These are phyloP conservation scores for Gryllus bimaculatus DNA, from an alignment of 1,140 invertebrate genomes.

Conservation along the genomic window DNA sequence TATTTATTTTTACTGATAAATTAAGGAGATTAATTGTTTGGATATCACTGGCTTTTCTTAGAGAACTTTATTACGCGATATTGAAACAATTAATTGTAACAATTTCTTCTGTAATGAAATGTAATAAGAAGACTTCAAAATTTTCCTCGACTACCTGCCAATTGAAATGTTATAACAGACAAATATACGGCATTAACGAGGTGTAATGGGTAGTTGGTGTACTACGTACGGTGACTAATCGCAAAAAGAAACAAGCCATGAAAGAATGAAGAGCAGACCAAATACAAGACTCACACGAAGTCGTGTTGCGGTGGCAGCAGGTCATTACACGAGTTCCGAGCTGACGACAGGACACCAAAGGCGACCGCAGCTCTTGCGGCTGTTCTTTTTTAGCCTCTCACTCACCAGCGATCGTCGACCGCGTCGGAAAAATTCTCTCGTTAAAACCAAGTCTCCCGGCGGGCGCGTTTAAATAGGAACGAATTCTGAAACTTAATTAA, in stretches of 20 bases:
- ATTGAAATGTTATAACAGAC: too few relatives aligned
- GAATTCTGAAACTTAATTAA: neutral
- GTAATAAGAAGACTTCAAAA: too few relatives aligned
- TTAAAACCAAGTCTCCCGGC: neutral
- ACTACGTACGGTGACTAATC: too few relatives aligned
- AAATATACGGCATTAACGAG: too few relatives aligned
- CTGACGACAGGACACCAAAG: neutral
- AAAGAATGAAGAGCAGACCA: neutral
- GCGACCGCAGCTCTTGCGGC: neutral
- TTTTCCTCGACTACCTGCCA: too few relatives aligned
- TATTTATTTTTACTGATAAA: too few relatives aligned
- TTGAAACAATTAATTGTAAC: too few relatives aligned
- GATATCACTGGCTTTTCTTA: too few relatives aligned
- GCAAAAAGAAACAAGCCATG: neutral
- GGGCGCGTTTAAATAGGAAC: neutral
- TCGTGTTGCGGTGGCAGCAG: neutral
- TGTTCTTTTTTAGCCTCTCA: neutral
- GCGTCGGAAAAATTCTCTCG: neutral
- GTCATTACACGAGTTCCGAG: neutral
- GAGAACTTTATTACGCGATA: too few relatives aligned
- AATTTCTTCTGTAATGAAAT: too few relatives aligned
- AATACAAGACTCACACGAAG: neutral
- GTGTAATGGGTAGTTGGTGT: too few relatives aligned
- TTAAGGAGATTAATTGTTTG: too few relatives aligned
- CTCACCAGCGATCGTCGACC: neutral